Base-by-base conservation (phyloP, 1,140 invertebrate genomes). In the Daktulosphaira vitifoliae region DNA sequence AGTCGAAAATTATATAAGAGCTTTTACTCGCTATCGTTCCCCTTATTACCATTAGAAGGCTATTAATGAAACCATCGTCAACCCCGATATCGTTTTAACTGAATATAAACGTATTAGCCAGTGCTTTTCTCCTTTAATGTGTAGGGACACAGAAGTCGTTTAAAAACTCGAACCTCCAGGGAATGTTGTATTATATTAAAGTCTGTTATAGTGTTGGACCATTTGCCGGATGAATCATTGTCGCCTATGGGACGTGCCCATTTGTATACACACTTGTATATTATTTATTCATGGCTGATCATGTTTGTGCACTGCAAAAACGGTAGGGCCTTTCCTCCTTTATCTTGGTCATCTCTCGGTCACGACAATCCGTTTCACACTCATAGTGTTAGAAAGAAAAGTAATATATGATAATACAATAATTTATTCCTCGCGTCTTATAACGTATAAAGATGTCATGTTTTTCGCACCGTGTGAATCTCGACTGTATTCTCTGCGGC, bases 301-400 rank as follows among this genome's bases (percentile, higher is more conserved):
- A 42, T 44, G 13, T 42, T 20, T 29, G 13, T 26, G 46, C 7
- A 20, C n/a, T 7, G 22, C 42, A 33, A 33, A 48, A 50, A 53
- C 48, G 13, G 65, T 46, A 59, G 51, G 51, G 51, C 25, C 48
- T 50, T 56, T 33, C 29, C 53, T 25, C 25, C 50, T 39, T 54
- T 52, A 33, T 52, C 33, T 42, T 46, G 38, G 25, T 29, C 65
- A 56, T 49, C 52, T 48, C 56, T 16, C 42, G 56, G 56, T 62
- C 56, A 62, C 56, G 56, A 62, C 42, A 11, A 62, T 62, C 56
- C 56, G 11, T 62, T 62, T 62, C 56, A 62, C 56, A 62, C 56
- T 39, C 56, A 15, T 22, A 22, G 25, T 33, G 11, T n/a, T n/a
- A 25, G 13, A 18, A 26, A 56, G 20, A 53, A 53, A 22, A 22